Evolutionary conservation across 1,140 invertebrate species (phyloP).

Genomic region (Parapsyche elsis): DNA sequence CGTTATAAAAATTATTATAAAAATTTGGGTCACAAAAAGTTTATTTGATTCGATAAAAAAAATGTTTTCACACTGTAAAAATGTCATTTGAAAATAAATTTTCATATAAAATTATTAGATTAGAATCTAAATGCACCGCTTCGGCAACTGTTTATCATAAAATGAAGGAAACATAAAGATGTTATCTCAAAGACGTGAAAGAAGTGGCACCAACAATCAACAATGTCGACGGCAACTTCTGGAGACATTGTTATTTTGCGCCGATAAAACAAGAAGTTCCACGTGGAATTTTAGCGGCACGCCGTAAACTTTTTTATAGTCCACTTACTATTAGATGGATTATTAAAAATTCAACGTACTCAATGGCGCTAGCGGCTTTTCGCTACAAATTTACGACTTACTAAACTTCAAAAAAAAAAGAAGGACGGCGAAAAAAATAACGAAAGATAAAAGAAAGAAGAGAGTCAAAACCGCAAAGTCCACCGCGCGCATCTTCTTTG

Average conservation of each 20-base stretch:
- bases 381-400: conserved; percentile 25
- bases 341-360: conserved; percentile 42
- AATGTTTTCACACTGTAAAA: no score
- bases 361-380: conserved; percentile 13
- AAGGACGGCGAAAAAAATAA: not conserved
- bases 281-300: not conserved
- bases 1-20: no score
- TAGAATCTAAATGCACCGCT: no score
- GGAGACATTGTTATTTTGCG: conserved; percentile 25
- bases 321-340: conserved; percentile 42
- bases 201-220: conserved; percentile 8
- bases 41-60: no score
- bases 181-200: not conserved
- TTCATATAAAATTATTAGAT: no score
- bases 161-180: not conserved
- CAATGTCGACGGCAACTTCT: conserved; percentile 2
- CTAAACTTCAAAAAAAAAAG: conserved; percentile 26
- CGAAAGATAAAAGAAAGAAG: not conserved
- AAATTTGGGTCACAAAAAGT: no score
- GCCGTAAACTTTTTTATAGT: conserved; percentile 43
- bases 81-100: no score
- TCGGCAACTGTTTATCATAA: not conserved
- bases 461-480: not conserved
- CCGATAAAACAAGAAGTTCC: conserved; percentile 22
- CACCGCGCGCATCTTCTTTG: not conserved